phyloP scores from a whole-genome alignment of 53 echinoderm and acorn worm species.

The Echinometra lucunter region DNA sequence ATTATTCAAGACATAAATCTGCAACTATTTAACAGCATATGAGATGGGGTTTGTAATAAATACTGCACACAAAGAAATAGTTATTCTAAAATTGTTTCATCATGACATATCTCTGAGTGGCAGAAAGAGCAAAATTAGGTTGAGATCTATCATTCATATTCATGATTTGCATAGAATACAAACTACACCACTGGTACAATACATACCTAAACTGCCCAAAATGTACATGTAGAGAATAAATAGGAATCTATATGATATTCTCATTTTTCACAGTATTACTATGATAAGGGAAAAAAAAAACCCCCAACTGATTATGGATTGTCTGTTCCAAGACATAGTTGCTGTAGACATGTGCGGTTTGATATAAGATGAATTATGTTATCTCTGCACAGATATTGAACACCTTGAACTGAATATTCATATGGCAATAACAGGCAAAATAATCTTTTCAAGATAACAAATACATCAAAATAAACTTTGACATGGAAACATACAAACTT shows the following conservation, averaged over 20 bases:
- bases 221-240: neutral
- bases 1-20: neutral
- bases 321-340: neutral
- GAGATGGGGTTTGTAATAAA: neutral
- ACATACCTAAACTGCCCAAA: neutral
- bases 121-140: neutral
- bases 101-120: neutral
- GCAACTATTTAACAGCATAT: neutral
- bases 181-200: neutral
- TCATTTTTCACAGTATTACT: neutral
- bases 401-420: neutral
- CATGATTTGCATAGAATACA: conserved; percentile 10
- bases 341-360: neutral
- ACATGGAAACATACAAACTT: neutral
- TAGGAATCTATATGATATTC: neutral
- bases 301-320: neutral
- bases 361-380: neutral
- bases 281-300: neutral
- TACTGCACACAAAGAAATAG: neutral
- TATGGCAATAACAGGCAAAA: conserved; percentile 41
- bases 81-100: neutral
- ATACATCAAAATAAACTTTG: neutral
- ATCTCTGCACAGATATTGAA: neutral
- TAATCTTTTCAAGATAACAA: conserved; percentile 27
- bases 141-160: neutral